A percentile compares a stretch with the other conserved stretches of the same genome.
These are phyloP conservation scores for Pristionchus pacificus DNA, from an alignment of 1,140 invertebrate species.

Conservation along the genomic window DNA sequence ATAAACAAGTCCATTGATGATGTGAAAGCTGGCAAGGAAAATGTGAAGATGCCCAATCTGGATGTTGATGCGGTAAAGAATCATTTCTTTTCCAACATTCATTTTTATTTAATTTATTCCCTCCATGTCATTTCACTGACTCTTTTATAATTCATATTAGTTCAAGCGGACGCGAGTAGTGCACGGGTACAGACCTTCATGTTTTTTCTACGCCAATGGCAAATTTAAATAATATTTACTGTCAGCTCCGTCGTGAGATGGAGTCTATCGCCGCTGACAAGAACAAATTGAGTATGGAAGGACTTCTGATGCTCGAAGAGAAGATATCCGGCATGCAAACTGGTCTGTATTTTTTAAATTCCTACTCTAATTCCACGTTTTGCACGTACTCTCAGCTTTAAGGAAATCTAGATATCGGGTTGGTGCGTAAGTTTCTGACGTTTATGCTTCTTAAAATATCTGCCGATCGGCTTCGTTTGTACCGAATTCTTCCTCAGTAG, in stretches of 20 bases:
- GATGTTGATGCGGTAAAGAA: slow-evolving; percentile 50
- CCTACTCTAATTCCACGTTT: no score
- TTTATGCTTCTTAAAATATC: no score
- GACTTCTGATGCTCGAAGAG: slow-evolving; percentile 49
- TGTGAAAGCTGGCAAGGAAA: slow-evolving; percentile 46
- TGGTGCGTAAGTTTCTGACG: no score
- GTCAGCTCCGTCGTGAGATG: slow-evolving; percentile 50
- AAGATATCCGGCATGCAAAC: slow-evolving; percentile 48
- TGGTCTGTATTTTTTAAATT: slow-evolving; percentile 22
- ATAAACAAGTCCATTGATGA: slow-evolving; percentile 49
- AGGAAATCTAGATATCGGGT: no score
- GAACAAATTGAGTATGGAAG: slow-evolving; percentile 55
- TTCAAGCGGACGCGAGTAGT: no score
- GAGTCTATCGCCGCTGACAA: slow-evolving; percentile 51
- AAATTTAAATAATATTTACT: no score
- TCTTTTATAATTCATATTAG: no score
- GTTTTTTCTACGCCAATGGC: no score
- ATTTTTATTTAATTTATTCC: background rate
- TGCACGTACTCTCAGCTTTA: no score
- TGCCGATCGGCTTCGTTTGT: no score
- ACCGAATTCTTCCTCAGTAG: no score
- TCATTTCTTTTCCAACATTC: background rate
- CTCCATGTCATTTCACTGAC: background rate
- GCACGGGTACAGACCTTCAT: no score
- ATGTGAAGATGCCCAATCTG: slow-evolving; percentile 45